These are phyloP conservation scores for Notodonta ziczac DNA, from an alignment of 2,888 invertebrate species.

Conservation along the genomic window DNA sequence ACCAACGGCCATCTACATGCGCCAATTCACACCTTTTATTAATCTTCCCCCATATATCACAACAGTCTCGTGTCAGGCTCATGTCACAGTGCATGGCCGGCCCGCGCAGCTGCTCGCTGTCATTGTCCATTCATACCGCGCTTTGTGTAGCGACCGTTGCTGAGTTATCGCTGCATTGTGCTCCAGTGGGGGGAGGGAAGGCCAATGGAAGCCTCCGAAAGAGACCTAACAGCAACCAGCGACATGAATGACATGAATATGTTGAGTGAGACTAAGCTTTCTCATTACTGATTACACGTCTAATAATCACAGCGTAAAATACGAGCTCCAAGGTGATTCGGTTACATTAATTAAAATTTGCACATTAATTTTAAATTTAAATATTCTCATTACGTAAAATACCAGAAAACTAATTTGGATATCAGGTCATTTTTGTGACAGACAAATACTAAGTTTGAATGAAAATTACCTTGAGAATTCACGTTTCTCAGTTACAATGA, in stretches of 20 bases:
- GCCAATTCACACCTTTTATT: background rate
- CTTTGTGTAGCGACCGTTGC: conserved; percentile 46
- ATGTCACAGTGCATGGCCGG: conserved; percentile 12
- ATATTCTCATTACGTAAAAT: background rate
- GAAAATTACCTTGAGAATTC: too few species aligned
- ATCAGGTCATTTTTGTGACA: too few species aligned
- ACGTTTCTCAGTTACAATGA: too few species aligned
- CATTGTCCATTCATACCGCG: conserved; percentile 23
- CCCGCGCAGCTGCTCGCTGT: conserved; percentile 37
- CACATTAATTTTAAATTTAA: background rate
- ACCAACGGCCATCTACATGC: background rate
- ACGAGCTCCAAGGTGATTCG: background rate
- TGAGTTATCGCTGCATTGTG: conserved; percentile 15
- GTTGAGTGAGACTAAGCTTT: too few species aligned
- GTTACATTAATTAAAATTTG: background rate
- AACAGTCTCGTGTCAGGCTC: conserved; percentile 16
- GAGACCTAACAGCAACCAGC: too few species aligned
- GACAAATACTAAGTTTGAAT: too few species aligned
- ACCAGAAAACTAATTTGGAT: too few species aligned
- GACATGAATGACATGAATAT: too few species aligned
- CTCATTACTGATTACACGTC: background rate
- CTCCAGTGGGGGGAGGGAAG: background rate
- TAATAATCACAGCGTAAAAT: background rate
- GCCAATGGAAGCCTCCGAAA: background rate
- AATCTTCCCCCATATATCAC: background rate